Evolutionary conservation across 1,140 invertebrate genomes (phyloP).

Genomic region (Diachasmimorpha longicaudata): DNA sequence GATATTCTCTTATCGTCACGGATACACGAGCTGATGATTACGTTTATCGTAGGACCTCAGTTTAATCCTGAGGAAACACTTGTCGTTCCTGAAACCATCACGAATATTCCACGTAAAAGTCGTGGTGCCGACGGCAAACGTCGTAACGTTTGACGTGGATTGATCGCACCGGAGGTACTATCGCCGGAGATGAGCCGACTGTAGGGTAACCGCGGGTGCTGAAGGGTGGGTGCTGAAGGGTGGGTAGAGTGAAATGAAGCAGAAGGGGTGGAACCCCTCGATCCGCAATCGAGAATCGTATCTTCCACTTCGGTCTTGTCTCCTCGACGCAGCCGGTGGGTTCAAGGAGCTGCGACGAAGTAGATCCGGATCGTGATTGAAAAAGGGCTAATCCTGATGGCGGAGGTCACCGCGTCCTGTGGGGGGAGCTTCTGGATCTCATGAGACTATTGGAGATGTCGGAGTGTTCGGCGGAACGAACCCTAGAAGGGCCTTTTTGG

Average conservation of each 20-base stretch:
- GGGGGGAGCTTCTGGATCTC: background rate
- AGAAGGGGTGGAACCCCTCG: background rate
- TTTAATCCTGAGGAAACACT: too few relatives aligned
- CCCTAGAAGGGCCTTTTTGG: too few relatives aligned
- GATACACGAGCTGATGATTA: too few relatives aligned
- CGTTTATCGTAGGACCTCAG: too few relatives aligned
- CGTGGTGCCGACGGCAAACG: too few relatives aligned
- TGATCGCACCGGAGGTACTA: constrained; percentile 11
- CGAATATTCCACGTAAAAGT: too few relatives aligned
- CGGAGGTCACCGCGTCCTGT: background rate
- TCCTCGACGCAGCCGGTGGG: background rate
- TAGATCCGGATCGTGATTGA: constrained; percentile 14
- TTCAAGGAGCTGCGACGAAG: constrained; percentile 15
- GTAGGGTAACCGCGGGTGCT: constrained; percentile 5
- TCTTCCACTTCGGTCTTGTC: background rate
- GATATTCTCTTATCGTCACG: too few relatives aligned
- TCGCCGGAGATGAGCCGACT: constrained; percentile 19
- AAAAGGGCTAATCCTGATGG: constrained; percentile 15
- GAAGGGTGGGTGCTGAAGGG: background rate
- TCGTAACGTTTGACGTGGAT: too few relatives aligned
- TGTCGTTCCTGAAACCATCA: too few relatives aligned
- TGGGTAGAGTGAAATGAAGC: background rate
- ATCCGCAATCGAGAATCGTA: background rate
- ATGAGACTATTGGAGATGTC: too few relatives aligned
- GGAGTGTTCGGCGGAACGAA: too few relatives aligned